Base-by-base conservation (phyloP, 2,888 invertebrate species). In the Phorcus lineatus region DNA sequence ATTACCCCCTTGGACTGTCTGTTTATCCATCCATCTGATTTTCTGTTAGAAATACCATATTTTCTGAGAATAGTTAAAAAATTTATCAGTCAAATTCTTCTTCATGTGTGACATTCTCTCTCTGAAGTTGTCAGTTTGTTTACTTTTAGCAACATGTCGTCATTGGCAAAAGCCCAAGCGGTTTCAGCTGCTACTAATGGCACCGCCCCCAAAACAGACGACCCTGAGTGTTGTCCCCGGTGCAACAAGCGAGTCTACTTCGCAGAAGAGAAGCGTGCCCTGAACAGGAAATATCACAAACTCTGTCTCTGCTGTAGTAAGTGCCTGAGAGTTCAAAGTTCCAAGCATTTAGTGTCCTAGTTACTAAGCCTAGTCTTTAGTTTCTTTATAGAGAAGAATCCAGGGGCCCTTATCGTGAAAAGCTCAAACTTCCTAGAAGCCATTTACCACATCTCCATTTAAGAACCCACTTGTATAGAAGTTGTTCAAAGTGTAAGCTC, bases 181-280 rank as follows among this genome's bases (percentile, higher is more conserved):
- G 85, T 86, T 0, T 78, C 84, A 7, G 31, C 78, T 11, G 81
- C 76, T 6, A 79, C 77, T 22, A 76, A 75, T 17, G 52, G 67
- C 4, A 55, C 66, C 22, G 75, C 53, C n/a, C 74, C 74, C 11
- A 70, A 74, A 22, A 83, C 81, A 84, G 93, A 92, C 54, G 91
- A 92, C 2, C 87, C 91, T 67, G 93, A 94, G 62, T 81, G 91
- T 24, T 94, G 94, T 87, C 93, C 91, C 2, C 88, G 93, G 70
- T 94, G 94, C 89, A 92, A 97, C 81, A 98, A 98, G 88, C 96
- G 96, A 95, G 99, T 99, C 47, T 99, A 98, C 93, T 97, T 97
- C 87, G 99, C 99, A 85, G 99, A 99, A 94, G 98, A 98, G 93
- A 97, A 88, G 52, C 91, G 94, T 78, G 94, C 94, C 6, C 88